These are phyloP conservation scores for Metalampra italica DNA, from an alignment of 2,888 invertebrate genomes.

Conservation along the genomic window DNA sequence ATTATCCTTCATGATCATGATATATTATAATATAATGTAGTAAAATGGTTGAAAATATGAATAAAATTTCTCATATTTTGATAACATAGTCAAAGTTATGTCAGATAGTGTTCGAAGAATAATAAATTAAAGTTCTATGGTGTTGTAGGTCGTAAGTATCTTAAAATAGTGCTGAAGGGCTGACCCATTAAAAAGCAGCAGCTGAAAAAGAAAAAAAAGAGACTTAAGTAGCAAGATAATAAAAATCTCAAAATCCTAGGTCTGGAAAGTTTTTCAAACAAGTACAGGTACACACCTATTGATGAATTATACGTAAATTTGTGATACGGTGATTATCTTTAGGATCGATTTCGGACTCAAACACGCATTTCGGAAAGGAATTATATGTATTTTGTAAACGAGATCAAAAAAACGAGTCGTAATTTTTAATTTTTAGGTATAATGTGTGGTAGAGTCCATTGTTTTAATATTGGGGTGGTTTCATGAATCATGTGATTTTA, in stretches of 20 bases:
- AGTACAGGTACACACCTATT: too few relatives aligned
- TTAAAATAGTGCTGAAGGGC: slow-evolving; percentile 52
- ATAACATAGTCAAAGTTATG: slow-evolving; percentile 67
- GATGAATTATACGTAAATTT: too few relatives aligned
- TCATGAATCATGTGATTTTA: too few relatives aligned
- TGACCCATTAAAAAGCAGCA: slow-evolving; percentile 67
- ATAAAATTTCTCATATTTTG: slow-evolving; percentile 13
- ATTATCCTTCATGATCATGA: too few relatives aligned
- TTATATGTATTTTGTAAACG: too few relatives aligned
- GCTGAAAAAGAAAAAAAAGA: slow-evolving; percentile 56
- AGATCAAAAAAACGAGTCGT: too few relatives aligned
- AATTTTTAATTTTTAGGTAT: too few relatives aligned
- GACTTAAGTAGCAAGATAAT: not conserved
- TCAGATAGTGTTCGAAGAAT: slow-evolving; percentile 43
- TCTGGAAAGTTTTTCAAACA: not conserved
- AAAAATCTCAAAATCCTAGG: not conserved
- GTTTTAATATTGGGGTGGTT: too few relatives aligned
- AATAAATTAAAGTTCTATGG: slow-evolving; percentile 35
- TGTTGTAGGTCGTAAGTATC: slow-evolving; percentile 41
- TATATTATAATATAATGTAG: slow-evolving; percentile 27
- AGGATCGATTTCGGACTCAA: too few relatives aligned
- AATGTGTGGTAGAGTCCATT: too few relatives aligned
- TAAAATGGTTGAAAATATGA: slow-evolving; percentile 10
- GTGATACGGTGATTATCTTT: too few relatives aligned
- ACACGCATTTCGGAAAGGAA: too few relatives aligned